A percentile compares a stretch with the other conserved stretches of the same genome.
Evolutionary conservation across 1,140 invertebrate species (phyloP).

Genomic region (Bradynema listronoti): DNA sequence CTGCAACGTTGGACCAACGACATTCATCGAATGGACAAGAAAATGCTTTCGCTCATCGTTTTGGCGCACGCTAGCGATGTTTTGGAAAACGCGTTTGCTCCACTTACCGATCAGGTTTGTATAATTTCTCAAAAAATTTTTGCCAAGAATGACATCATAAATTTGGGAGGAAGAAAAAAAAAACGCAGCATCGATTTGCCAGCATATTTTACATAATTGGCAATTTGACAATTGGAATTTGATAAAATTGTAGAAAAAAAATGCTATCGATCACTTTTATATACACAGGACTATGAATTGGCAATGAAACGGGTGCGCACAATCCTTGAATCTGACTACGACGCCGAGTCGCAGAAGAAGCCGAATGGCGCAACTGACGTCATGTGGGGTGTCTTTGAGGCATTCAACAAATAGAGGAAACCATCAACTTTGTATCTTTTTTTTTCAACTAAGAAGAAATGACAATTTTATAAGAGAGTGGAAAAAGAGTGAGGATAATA

Average conservation of each 20-base stretch:
- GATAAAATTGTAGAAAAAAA: conserved; percentile 1
- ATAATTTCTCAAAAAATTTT: background rate
- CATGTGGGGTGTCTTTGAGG: conserved; percentile 12
- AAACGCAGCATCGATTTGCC: background rate
- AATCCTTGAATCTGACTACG: conserved; percentile 89
- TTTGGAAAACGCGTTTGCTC: conserved; percentile 97
- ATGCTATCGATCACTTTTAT: conserved; percentile 52
- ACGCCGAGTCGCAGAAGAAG: conserved; percentile 61
- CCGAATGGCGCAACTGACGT: background rate
- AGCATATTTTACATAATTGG: background rate
- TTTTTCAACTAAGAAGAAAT: no score
- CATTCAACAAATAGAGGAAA: conserved; percentile 11
- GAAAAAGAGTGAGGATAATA: no score
- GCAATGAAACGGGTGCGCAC: conserved; percentile 92
- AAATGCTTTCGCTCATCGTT: conserved; percentile 82
- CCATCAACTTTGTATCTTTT: no score
- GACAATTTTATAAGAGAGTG: no score
- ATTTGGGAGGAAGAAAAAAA: background rate
- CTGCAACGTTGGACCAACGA: conserved; percentile 93
- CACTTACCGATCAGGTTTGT: conserved; percentile 65
- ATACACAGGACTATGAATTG: conserved; percentile 93
- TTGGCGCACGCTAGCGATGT: conserved; percentile 96
- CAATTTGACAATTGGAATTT: background rate
- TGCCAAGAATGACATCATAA: conserved; percentile 8
- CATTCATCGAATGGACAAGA: conserved; percentile 89